These are phyloP conservation scores for Pocillopora damicornis DNA, from an alignment of 64 coral and sea anemone genomes.

Conservation along the genomic window DNA sequence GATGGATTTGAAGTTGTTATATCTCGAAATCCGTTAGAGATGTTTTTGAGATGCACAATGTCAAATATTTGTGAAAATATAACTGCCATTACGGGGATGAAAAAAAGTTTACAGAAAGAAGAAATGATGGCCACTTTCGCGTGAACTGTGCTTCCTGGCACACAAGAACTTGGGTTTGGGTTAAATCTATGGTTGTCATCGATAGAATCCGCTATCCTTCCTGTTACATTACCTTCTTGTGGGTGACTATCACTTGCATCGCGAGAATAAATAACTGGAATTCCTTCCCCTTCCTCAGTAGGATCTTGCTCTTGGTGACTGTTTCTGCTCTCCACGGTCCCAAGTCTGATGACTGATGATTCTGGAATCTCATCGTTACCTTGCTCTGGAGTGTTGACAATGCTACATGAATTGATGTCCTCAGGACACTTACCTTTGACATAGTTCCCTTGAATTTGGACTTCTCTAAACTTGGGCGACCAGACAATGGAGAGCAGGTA, in stretches of 20 bases:
- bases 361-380: neutral
- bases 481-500: conserved; percentile 42
- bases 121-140: conserved; percentile 45
- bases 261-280: too few relatives aligned
- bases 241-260: too few relatives aligned
- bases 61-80: conserved; percentile 3
- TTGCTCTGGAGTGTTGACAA: neutral
- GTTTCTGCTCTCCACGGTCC: too few relatives aligned
- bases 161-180: neutral
- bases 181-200: too few relatives aligned
- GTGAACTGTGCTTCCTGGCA: neutral
- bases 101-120: conserved; percentile 29
- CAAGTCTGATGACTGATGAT: too few relatives aligned
- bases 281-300: too few relatives aligned
- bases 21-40: conserved; percentile 6
- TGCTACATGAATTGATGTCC: too few relatives aligned
- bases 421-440: too few relatives aligned
- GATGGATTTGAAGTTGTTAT: conserved; percentile 10
- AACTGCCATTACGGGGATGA: conserved; percentile 9
- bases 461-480: conserved; percentile 47
- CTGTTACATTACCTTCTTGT: too few relatives aligned
- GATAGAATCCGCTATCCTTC: too few relatives aligned
- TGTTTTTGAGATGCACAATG: conserved; percentile 4
- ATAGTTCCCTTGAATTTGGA: conserved; percentile 9
- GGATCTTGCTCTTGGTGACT: too few relatives aligned